Base-by-base conservation (phyloP, 2,797 vertebrate genomes). In the Acanthis flammea region DNA sequence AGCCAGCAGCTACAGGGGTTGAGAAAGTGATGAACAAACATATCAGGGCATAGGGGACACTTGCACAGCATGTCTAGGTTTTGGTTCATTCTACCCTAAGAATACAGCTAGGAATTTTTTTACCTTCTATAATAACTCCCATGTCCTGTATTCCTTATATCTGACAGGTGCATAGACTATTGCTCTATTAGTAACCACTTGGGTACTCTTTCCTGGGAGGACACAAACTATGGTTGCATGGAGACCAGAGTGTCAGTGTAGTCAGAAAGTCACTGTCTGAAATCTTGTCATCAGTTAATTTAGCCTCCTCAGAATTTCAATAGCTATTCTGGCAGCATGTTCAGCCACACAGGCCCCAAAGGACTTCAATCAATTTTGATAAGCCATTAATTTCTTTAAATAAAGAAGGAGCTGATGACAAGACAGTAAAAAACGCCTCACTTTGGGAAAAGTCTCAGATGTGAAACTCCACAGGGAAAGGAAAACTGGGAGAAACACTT, bases 351-450 rank as follows among this genome's bases (percentile, higher is more conserved):
- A 68, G 37, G 9, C 23, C 42, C n/a, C 51, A 27, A 31, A 65
- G 28, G 77, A 54, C 54, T 61, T 92, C 6, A 74, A 79, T 66
- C 5, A 88, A 47, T 86, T 96, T 80, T 84, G 62, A 65, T 75
- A 60, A 90, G 22, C 3, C 30, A n/a, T 31, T 72, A 6, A 88
- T 78, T 90, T 88, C 21, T 84, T 84, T 77, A 66, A 94, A 72
- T 65, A 72, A 61, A 72, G 60, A 81, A 82, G 22, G 33, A 87
- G 42, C 2, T 47, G n/a, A 79, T 35, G 44, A 82, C 16, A 35
- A 39, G 39, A 30, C 47, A 68, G 45, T 77, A 44, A 71, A 77
- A 76, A 76, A 42, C 4, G 5, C 8, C 3, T 74, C 47, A 42
- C 8, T 84, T 70, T 37, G 19, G 23, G 25, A 79, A 78, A 88